Conservation (phyloP, 2,113 vertebrate genomes). For the Ploceus nigricollis region DNA sequence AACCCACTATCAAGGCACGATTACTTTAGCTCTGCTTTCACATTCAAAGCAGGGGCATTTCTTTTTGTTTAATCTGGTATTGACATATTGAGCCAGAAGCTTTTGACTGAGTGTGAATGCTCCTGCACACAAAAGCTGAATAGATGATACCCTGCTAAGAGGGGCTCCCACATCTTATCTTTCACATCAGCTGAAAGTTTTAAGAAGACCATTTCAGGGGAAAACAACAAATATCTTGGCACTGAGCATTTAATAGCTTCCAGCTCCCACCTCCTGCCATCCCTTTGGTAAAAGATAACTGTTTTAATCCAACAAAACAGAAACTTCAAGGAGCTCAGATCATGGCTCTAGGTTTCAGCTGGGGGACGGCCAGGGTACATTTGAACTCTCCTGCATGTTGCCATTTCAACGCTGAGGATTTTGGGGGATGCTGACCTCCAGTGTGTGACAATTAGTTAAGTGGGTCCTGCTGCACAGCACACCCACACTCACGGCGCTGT, state of each 20-base stretch:
- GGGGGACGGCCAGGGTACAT: background rate
- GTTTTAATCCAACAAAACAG: background rate
- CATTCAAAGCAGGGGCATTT: conserved; percentile 46
- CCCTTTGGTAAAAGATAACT: background rate
- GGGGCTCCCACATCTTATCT: conserved; percentile 22
- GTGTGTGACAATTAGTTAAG: conserved; percentile 19
- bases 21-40: conserved; percentile 45
- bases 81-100: conserved; percentile 46
- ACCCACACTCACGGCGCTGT: background rate
- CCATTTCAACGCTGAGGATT: background rate
- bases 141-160: conserved; percentile 48
- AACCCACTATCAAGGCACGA: conserved; percentile 19
- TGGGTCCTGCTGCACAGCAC: background rate
- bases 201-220: background rate
- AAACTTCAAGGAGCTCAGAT: conserved; percentile 11
- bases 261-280: background rate
- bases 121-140: conserved; percentile 45
- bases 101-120: conserved; percentile 33
- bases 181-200: background rate
- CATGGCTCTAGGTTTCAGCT: background rate
- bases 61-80: conserved; percentile 57
- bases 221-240: conserved; percentile 10
- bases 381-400: background rate
- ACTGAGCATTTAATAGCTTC: background rate
- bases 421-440: conserved; percentile 1